Conservation (phyloP, 2,113 vertebrate genomes). For the Hemicordylus capensis region DNA sequence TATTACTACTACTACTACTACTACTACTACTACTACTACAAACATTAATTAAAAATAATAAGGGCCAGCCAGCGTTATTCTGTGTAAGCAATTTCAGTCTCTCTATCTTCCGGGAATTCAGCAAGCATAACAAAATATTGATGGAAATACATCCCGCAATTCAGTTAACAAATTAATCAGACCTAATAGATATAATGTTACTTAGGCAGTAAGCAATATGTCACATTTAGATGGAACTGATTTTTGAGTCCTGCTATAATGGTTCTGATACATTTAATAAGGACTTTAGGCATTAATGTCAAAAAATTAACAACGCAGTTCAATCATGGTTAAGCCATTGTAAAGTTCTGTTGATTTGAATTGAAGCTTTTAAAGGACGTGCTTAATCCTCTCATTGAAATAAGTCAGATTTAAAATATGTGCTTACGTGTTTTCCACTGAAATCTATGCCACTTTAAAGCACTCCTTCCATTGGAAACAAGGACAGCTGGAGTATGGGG, state of each 20-base stretch:
- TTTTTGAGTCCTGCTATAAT: neutral
- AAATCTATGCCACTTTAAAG: neutral
- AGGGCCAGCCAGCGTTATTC: neutral
- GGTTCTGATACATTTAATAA: neutral
- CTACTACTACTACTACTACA: no score
- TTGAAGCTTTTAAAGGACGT: neutral
- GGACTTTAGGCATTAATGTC: neutral
- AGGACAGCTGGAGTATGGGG: no score
- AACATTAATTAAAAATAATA: neutral
- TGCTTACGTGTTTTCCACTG: neutral
- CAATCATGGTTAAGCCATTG: neutral
- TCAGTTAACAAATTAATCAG: slow-evolving; percentile 43
- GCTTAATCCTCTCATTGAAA: neutral
- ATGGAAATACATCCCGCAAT: slow-evolving; percentile 39
- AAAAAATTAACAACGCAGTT: neutral
- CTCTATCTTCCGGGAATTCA: slow-evolving; percentile 51
- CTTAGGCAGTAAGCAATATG: neutral
- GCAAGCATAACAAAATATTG: slow-evolving; percentile 50
- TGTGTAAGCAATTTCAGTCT: slow-evolving; percentile 35
- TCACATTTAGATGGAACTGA: slow-evolving; percentile 24
- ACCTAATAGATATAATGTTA: slow-evolving; percentile 15
- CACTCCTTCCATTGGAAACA: no score
- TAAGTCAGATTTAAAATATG: no score
- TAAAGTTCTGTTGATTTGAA: neutral
- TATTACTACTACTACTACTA: no score